Evolutionary conservation across 2,888 invertebrate genomes (phyloP).

Genomic region (Eulithis prunata): DNA sequence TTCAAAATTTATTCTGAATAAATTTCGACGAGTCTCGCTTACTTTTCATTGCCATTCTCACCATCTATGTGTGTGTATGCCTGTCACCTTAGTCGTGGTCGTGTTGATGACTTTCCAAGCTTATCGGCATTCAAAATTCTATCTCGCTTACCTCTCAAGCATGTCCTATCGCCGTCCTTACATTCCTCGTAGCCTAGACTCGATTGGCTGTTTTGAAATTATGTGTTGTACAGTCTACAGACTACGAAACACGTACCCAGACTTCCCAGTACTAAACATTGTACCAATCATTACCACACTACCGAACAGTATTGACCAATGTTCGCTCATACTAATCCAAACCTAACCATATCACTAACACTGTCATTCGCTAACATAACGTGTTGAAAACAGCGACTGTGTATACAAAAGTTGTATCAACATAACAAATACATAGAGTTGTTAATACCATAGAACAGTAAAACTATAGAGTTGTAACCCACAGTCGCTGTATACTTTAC

Average conservation of each 20-base stretch:
- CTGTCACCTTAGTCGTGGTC: constrained; percentile 64
- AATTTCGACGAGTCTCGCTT: constrained; percentile 49
- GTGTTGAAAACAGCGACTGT: constrained; percentile 63
- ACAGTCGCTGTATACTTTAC: constrained; percentile 62
- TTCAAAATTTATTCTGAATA: constrained; percentile 45
- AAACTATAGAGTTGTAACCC: constrained; percentile 26
- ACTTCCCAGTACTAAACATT: constrained; percentile 44
- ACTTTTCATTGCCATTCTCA: constrained; percentile 61
- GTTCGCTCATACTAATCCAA: constrained; percentile 60
- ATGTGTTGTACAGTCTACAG: constrained; percentile 51
- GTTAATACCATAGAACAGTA: constrained; percentile 44
- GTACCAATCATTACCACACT: constrained; percentile 45
- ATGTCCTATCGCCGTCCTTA: constrained; percentile 53
- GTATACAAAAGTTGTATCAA: constrained; percentile 30
- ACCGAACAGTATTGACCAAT: constrained; percentile 49
- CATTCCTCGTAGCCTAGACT: constrained; percentile 62
- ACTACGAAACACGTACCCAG: constrained; percentile 47
- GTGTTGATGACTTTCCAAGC: constrained; percentile 52
- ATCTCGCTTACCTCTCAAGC: constrained; percentile 55
- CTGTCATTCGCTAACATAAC: constrained; percentile 64
- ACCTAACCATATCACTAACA: constrained; percentile 69
- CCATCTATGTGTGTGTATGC: constrained; percentile 64
- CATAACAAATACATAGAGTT: constrained; percentile 25
- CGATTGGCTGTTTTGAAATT: constrained; percentile 67
- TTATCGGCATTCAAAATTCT: constrained; percentile 61